A percentile compares a stretch with the other conserved stretches of the same genome.
phyloP scores from a whole-genome alignment of 2,113 vertebrate genomes.

The Tetrax tetrax region DNA sequence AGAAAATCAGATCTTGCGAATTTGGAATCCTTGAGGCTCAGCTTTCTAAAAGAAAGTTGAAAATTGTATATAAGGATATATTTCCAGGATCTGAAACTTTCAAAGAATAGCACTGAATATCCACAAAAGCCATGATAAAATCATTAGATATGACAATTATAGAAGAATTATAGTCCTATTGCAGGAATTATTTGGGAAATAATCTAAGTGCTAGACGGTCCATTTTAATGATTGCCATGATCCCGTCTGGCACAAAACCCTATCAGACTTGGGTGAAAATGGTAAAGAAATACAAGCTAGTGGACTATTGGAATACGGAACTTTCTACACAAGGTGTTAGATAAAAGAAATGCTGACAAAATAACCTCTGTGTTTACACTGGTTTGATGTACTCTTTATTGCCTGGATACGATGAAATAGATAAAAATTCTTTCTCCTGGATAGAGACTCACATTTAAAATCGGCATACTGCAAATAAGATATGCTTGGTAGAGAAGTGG shows the following conservation, averaged over 20 bases:
- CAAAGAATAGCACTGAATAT: neutral
- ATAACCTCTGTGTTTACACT: neutral
- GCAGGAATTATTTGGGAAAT: neutral
- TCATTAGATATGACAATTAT: neutral
- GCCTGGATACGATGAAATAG: neutral
- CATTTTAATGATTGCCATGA: neutral
- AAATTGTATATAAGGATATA: neutral
- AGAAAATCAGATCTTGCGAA: neutral
- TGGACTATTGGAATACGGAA: neutral
- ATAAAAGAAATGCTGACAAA: neutral
- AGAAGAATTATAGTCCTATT: neutral
- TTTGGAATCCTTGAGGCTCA: neutral
- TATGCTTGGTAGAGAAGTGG: neutral
- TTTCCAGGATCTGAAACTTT: neutral
- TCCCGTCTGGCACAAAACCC: neutral
- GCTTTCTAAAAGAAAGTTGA: neutral
- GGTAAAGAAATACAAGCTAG: neutral
- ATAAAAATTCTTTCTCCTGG: neutral
- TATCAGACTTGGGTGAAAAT: neutral
- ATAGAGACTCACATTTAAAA: neutral
- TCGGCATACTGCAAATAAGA: fast-evolving
- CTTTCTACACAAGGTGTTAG: neutral
- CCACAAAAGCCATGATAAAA: neutral
- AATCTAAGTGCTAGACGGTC: neutral
- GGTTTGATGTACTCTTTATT: neutral